Evolutionary conservation across 92 coral and sea anemone genomes (phyloP).

Genomic region (Metridium senile): DNA sequence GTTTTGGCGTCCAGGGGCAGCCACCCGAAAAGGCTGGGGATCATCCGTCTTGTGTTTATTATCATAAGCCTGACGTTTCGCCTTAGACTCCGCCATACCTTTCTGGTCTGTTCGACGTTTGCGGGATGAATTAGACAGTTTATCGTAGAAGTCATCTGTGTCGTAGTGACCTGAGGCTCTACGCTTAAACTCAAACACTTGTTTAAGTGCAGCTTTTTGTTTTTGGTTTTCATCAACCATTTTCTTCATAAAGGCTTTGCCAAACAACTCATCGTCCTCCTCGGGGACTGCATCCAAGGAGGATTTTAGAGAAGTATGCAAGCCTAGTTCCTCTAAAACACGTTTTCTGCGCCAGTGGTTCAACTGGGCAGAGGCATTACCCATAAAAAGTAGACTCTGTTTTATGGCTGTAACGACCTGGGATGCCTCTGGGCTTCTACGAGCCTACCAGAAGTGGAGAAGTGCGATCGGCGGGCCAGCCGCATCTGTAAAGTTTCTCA

Average conservation of each 20-base stretch:
- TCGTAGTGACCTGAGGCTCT: constrained; percentile 17
- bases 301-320: constrained; percentile 5
- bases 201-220: constrained; percentile 11
- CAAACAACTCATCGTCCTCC: constrained; percentile 8
- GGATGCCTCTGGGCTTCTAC: constrained; percentile 14
- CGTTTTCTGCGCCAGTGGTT: constrained; percentile 11
- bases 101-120: constrained; percentile 13
- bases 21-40: constrained; percentile 5
- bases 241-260: constrained; percentile 8
- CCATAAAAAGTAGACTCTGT: constrained; percentile 16
- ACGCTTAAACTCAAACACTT: constrained; percentile 17
- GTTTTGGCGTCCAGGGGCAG: constrained; percentile 14
- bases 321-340: background rate
- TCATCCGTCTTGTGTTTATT: background rate
- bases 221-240: constrained; percentile 15
- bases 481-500: constrained; percentile 7
- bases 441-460: constrained; percentile 11
- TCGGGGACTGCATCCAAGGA: constrained; percentile 1
- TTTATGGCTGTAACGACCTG: constrained; percentile 12
- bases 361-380: constrained; percentile 9
- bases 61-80: background rate
- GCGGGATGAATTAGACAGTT: background rate
- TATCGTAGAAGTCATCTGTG: constrained; percentile 11
- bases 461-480: constrained; percentile 6
- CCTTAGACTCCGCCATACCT: background rate